These are phyloP conservation scores for Zaprionus davidi DNA, from an alignment of 1,140 invertebrate species.

Conservation along the genomic window DNA sequence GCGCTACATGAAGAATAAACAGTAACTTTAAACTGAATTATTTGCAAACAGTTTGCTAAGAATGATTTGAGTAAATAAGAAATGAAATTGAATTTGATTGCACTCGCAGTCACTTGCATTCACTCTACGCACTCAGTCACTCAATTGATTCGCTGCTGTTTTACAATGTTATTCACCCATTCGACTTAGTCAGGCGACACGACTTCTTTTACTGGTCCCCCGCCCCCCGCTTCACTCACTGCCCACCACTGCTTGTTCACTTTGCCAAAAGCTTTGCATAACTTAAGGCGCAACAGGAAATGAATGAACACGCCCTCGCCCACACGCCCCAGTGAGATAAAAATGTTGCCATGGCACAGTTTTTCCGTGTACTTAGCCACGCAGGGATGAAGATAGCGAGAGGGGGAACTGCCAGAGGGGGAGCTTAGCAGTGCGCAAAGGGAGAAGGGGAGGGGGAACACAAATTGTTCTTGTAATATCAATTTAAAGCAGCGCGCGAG, in stretches of 20 bases:
- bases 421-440: neutral
- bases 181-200: neutral
- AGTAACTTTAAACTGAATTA: neutral
- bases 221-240: neutral
- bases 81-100: neutral
- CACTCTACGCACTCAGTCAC: neutral
- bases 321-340: slow-evolving; percentile 27
- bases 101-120: neutral
- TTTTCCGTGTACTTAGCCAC: slow-evolving; percentile 61
- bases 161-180: neutral
- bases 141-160: slow-evolving; percentile 1
- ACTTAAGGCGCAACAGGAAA: slow-evolving; percentile 77
- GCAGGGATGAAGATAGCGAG: neutral
- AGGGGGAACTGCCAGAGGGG: neutral
- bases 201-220: no score
- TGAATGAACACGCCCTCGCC: slow-evolving; percentile 65
- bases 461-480: slow-evolving; percentile 75
- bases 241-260: slow-evolving; percentile 15
- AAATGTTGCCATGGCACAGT: slow-evolving; percentile 66
- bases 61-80: neutral
- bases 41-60: neutral
- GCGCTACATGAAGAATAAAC: no score
- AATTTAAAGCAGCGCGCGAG: slow-evolving; percentile 69
- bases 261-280: slow-evolving; percentile 77
- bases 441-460: slow-evolving; percentile 15